These are phyloP conservation scores for Suricata suricatta DNA, from an alignment of 2,113 vertebrate genomes.

Conservation along the genomic window DNA sequence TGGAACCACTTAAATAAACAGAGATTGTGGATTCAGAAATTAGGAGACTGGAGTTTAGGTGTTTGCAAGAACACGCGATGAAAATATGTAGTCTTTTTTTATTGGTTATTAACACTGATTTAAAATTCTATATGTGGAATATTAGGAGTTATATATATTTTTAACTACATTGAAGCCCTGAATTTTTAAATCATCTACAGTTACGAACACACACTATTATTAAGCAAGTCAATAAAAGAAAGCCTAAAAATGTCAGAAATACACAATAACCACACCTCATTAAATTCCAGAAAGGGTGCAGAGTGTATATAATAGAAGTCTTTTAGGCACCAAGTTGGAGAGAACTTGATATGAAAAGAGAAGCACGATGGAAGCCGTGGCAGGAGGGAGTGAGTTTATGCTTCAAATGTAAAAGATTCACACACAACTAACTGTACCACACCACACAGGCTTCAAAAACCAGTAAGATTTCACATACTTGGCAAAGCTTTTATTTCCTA, in stretches of 20 bases:
- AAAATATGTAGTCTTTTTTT: constrained; percentile 58
- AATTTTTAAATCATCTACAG: constrained; percentile 18
- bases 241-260: constrained; percentile 44
- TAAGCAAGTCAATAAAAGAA: constrained; percentile 23
- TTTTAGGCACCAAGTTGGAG: constrained; percentile 30
- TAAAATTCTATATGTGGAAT: constrained; percentile 46
- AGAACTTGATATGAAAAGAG: constrained; percentile 38
- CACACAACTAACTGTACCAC: constrained; percentile 51
- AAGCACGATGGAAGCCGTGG: constrained; percentile 49
- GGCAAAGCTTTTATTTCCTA: constrained; percentile 70
- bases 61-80: constrained; percentile 54
- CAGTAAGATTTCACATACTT: constrained; percentile 39
- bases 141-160: constrained; percentile 14
- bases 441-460: constrained; percentile 60
- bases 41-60: constrained; percentile 8
- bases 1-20: constrained; percentile 38
- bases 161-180: constrained; percentile 31
- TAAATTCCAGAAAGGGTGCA: neutral
- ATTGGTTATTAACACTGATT: constrained; percentile 56
- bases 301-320: neutral
- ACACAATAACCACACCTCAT: constrained; percentile 13
- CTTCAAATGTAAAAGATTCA: constrained; percentile 62
- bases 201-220: constrained; percentile 50
- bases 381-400: constrained; percentile 54
- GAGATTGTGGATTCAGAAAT: constrained; percentile 44